phyloP scores from a whole-genome alignment of 2,797 vertebrate genomes.

The Cossypha niveicapilla region DNA sequence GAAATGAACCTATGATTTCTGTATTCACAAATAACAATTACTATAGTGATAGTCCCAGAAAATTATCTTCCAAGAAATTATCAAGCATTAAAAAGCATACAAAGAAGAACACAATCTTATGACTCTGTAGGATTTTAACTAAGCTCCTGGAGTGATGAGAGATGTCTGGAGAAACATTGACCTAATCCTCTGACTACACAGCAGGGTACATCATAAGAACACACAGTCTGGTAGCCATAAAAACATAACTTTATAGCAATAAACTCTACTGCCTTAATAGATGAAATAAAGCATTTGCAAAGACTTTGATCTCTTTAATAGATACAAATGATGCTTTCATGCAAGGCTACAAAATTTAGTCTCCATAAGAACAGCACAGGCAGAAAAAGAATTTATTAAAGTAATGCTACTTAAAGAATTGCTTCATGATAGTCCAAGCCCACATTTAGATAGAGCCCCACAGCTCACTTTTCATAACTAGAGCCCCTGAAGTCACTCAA shows the following conservation, averaged over 20 bases:
- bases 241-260: background rate
- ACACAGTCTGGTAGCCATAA: background rate
- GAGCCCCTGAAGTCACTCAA: background rate
- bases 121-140: background rate
- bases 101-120: background rate
- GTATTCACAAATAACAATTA: background rate
- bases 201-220: background rate
- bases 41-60: background rate
- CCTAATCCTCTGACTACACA: background rate
- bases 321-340: constrained; percentile 15
- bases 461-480: background rate
- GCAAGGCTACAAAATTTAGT: background rate
- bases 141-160: background rate
- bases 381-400: constrained; percentile 2
- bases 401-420: background rate
- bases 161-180: background rate
- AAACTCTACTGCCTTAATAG: background rate
- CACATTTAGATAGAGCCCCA: background rate
- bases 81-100: background rate
- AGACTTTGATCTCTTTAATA: constrained; percentile 11
- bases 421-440: background rate
- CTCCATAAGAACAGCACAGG: background rate
- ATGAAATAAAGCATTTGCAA: background rate
- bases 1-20: background rate
- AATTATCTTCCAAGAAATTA: background rate